Evolutionary conservation across 2,888 invertebrate species (phyloP).

Genomic region (Parochlus steinenii): DNA sequence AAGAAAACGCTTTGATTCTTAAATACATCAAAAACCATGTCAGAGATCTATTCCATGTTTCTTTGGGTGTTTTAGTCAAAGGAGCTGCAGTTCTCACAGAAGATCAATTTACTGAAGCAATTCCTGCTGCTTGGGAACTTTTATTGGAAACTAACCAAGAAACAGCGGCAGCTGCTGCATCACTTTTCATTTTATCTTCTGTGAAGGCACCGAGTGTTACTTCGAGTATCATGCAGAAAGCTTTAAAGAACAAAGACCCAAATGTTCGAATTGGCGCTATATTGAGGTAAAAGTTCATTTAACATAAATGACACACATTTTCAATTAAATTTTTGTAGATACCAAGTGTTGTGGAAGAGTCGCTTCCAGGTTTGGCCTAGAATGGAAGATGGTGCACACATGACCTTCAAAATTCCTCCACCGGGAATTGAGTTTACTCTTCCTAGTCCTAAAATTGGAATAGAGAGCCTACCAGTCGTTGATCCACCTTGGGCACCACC

Average conservation of each 20-base stretch:
- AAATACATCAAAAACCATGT: conserved; percentile 68
- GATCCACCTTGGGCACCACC: conserved; percentile 99
- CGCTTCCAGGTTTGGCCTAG: conserved; percentile 98
- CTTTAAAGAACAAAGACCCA: conserved; percentile 71
- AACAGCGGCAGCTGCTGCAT: conserved; percentile 68
- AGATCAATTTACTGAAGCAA: conserved; percentile 71
- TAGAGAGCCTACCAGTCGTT: conserved; percentile 82
- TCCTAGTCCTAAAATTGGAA: conserved; percentile 96
- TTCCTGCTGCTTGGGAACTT: conserved; percentile 91
- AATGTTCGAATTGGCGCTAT: conserved; percentile 69
- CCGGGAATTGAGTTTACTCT: conserved; percentile 98
- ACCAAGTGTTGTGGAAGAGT: conserved; percentile 91
- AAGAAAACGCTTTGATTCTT: conserved; percentile 50
- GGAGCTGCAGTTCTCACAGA: conserved; percentile 78
- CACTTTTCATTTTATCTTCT: conserved; percentile 81
- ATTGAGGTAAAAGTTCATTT: conserved; percentile 35
- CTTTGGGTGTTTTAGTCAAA: conserved; percentile 72
- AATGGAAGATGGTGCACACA: conserved; percentile 95
- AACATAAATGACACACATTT: background rate
- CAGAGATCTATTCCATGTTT: conserved; percentile 78
- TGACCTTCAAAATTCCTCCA: conserved; percentile 94
- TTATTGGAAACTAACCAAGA: conserved; percentile 77
- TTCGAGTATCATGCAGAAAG: conserved; percentile 74
- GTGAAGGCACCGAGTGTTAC: conserved; percentile 84
- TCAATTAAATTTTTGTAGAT: conserved; percentile 32